Base-by-base conservation (phyloP, 2,888 invertebrate genomes). In the Caenorhabditis panamensis region DNA sequence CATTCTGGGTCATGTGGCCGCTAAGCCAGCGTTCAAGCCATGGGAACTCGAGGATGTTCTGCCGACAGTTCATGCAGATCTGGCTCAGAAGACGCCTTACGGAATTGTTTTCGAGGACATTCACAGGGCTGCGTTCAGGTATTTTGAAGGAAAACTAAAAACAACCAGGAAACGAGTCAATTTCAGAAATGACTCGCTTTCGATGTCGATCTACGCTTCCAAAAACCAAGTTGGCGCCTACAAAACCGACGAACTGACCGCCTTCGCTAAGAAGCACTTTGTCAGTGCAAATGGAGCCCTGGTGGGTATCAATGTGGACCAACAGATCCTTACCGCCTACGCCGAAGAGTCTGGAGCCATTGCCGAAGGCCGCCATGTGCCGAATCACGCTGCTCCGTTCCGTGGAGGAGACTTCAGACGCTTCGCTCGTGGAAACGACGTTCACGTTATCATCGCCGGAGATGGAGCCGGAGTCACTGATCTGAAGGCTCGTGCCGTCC, bases 41-140 rank as follows among this genome's bases (percentile, higher is more conserved):
- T 97, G 97, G 97, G 96, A 97, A 92, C 72, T 97, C 26, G 91
- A 92, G 6, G 96, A 96, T 90, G 93, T 80, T 20, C 26, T 53
- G 16, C 76, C 79, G 11, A 79, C 69, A 13, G 54, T 84, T 37
- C 49, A 47, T 3, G 71, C 73, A 13, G 84, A 84, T 53, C 47
- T 78, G 11, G 53, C 78, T 20, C 68, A 75, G 28, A 80, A 79
- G 22, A 64, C 64, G 6, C 59, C 82, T 13, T 82, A 82, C 47
- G 37, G 69, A 22, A 36, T 79, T 26, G 71, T 83, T 16, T 79
- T 84, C 51, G 84, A 84, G 28, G 84, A 83, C 53, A 73, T 85
- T 67, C 84, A 82, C 47, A 64, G 83, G 5, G 86, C 86, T 24
- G 86, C 86, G 0, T 86, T 69, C 66, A 76, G 83, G 62, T 79